Percentiles rank a stretch among this genome's conserved stretches.
Conservation (phyloP, 2,797 vertebrate species). For the Triplophysa yarkandensis region DNA sequence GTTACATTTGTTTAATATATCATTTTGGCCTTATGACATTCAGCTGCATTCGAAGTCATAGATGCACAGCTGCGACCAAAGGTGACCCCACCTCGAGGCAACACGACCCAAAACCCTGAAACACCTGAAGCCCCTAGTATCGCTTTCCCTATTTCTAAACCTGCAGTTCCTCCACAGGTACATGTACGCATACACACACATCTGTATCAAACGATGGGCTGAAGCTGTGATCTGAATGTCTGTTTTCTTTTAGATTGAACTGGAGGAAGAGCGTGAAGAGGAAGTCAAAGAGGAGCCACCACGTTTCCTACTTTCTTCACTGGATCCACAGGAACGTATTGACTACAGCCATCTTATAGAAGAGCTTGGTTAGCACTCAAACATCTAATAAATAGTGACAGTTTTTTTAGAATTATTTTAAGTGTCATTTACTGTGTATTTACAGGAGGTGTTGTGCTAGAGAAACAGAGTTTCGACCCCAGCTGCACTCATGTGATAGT, state of each 20-base stretch:
- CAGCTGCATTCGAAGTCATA: conserved; percentile 80
- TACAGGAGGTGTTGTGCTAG: conserved; percentile 87
- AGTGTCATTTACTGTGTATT: no score
- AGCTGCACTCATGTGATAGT: conserved; percentile 95
- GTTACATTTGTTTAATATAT: neutral
- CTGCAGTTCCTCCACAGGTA: conserved; percentile 81
- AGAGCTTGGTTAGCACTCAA: conserved; percentile 80
- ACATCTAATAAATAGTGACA: neutral
- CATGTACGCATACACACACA: conserved; percentile 61
- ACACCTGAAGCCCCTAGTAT: conserved; percentile 86
- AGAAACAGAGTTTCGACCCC: conserved; percentile 94
- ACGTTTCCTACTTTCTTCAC: conserved; percentile 93
- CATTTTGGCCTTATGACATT: conserved; percentile 24
- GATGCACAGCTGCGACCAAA: conserved; percentile 67
- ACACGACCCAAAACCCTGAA: conserved; percentile 67
- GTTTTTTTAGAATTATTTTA: no score
- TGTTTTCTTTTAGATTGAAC: conserved; percentile 65
- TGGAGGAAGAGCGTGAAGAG: conserved; percentile 70
- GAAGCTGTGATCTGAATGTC: conserved; percentile 4
- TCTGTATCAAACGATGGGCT: no score
- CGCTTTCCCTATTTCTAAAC: conserved; percentile 85
- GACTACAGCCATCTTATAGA: conserved; percentile 96
- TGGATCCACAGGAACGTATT: conserved; percentile 94
- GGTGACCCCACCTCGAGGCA: conserved; percentile 58
- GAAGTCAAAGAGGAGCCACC: conserved; percentile 72